phyloP scores from a whole-genome alignment of 2,113 vertebrate species.

The Ia io region DNA sequence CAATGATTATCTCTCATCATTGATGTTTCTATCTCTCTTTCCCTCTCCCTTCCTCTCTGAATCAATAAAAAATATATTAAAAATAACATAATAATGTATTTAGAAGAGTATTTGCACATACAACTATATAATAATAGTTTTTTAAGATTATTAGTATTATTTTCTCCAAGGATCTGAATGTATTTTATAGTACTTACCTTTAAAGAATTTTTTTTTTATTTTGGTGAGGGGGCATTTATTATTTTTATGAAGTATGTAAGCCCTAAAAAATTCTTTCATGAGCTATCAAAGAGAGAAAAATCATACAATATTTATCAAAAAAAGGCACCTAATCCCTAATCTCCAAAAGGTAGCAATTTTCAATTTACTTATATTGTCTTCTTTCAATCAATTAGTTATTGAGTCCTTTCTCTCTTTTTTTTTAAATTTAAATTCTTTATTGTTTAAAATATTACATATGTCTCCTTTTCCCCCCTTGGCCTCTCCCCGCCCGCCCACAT shows the following conservation, averaged over 20 bases:
- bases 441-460: too few relatives aligned
- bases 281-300: slow-evolving; percentile 3
- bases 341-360: not conserved
- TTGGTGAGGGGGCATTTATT: not conserved
- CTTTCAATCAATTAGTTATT: not conserved
- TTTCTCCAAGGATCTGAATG: not conserved
- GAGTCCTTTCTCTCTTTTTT: not conserved
- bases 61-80: too few relatives aligned
- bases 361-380: not conserved
- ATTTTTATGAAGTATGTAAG: not conserved
- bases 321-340: not conserved
- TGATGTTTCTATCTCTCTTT: too few relatives aligned
- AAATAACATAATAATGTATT: not conserved
- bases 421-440: too few relatives aligned
- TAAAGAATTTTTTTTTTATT: not conserved
- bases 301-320: not conserved
- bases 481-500: not conserved
- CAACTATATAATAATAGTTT: not conserved
- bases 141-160: slow-evolving; percentile 8
- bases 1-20: too few relatives aligned
- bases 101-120: not conserved
- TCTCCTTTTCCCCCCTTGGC: too few relatives aligned
- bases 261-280: not conserved
- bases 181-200: slow-evolving; percentile 19
- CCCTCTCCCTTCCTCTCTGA: too few relatives aligned